phyloP scores from a whole-genome alignment of 2,888 invertebrate genomes.

The Leucophenga montana region DNA sequence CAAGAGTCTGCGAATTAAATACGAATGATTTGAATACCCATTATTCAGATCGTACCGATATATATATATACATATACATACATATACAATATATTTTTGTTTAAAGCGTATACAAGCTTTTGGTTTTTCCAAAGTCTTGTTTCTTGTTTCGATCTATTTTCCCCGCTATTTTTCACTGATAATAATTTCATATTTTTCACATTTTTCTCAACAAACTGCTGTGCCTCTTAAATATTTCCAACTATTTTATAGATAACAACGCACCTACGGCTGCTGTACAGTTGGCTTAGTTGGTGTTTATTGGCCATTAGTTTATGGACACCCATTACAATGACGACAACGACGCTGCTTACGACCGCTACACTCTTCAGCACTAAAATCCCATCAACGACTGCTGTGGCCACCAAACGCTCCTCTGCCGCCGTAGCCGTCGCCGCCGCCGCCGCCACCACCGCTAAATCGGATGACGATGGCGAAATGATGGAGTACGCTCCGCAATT shows the following conservation, averaged over 20 bases:
- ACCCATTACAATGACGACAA: slow-evolving; percentile 5
- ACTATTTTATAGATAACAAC: slow-evolving; percentile 2
- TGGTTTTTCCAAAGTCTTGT: neutral
- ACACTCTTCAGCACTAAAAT: too few relatives aligned
- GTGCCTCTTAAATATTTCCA: neutral
- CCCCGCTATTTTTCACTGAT: neutral
- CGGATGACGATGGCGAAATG: slow-evolving; percentile 60
- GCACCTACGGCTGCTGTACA: neutral
- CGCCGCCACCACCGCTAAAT: slow-evolving; percentile 35
- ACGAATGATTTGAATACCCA: too few relatives aligned
- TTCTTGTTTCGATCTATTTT: slow-evolving; percentile 9
- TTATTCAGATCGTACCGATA: too few relatives aligned
- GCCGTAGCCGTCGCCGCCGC: slow-evolving; percentile 40
- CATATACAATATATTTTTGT: too few relatives aligned
- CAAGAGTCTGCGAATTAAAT: too few relatives aligned
- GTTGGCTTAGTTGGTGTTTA: slow-evolving; percentile 18
- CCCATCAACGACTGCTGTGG: too few relatives aligned
- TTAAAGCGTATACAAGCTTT: too few relatives aligned
- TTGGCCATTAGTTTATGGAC: slow-evolving; percentile 18
- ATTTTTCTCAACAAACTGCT: neutral
- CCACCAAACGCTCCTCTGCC: slow-evolving; percentile 23
- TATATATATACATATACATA: too few relatives aligned
- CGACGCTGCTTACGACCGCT: neutral
- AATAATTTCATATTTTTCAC: neutral
- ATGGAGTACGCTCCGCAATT: slow-evolving; percentile 71